A percentile compares a stretch with the other conserved stretches of the same genome.
Conservation (phyloP, 2,888 invertebrate species). For the Sarcophaga subvicina region DNA sequence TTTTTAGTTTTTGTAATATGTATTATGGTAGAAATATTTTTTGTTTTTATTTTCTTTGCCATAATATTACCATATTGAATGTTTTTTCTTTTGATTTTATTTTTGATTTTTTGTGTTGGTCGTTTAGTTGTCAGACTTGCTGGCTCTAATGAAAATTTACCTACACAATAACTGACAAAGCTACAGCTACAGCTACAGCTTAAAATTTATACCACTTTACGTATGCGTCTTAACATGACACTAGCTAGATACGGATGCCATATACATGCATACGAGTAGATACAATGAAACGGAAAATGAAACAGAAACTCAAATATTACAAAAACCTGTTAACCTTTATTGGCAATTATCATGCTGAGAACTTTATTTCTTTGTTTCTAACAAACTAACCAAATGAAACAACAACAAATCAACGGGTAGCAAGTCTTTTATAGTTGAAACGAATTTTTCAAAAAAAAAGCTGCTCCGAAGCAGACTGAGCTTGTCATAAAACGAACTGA, state of each 20-base stretch:
- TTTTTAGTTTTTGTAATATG: conserved; percentile 23
- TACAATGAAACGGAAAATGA: conserved; percentile 11
- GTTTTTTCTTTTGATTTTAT: conserved; percentile 16
- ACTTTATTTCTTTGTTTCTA: conserved; percentile 52
- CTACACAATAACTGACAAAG: conserved; percentile 16
- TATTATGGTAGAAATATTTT: conserved; percentile 4
- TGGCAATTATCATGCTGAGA: conserved; percentile 66
- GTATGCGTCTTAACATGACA: conserved; percentile 54
- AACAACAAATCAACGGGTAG: not conserved
- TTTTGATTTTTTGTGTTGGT: conserved; percentile 30
- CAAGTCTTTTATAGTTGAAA: conserved; percentile 3
- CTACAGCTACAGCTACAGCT: conserved; percentile 17
- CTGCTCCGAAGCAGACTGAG: not conserved
- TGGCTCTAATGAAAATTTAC: conserved; percentile 69
- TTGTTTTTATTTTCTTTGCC: conserved; percentile 4
- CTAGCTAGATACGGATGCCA: conserved; percentile 12
- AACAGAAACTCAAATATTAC: conserved; percentile 40
- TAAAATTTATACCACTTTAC: not conserved
- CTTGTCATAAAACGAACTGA: conserved; percentile 38
- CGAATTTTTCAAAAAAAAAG: not conserved
- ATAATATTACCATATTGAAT: conserved; percentile 1
- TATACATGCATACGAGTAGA: conserved; percentile 9
- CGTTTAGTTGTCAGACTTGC: conserved; percentile 64
- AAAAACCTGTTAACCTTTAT: conserved; percentile 69
- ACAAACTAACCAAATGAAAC: not conserved